Evolutionary conservation across 2,113 vertebrate species (phyloP), one percentile per base, ranked within the genome.

Genomic region (Vireo altiloquus): DNA sequence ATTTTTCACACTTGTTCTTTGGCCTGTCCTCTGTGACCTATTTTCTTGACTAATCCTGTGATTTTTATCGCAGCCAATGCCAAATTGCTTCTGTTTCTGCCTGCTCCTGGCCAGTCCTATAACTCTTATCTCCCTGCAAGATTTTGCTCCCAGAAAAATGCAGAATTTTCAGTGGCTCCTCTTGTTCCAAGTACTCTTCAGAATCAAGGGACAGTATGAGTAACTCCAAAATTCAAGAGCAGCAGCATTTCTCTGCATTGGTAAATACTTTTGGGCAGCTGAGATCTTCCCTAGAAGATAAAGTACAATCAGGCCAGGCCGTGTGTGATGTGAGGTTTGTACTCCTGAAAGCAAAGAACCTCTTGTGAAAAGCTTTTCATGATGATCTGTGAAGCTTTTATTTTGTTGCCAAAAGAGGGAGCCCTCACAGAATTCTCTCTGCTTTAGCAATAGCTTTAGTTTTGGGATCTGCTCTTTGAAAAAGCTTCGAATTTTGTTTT

Each of bases 341-440:
- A 7, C 22, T 54, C 54, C 52, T 53, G 72, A 49, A 53, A 95
- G 64, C 39, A 37, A 89, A 63, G 46, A 56, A 33, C 47, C 30
- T 18, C 60, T 49, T 37, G 23, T 72, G 89, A 66, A 22, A 71
- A 95, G 49, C 60, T 71, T 88, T 50, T 35, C 2, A 1, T 9
- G 78, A 40, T 15, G 40, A 49, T 87, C 50, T 49, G 39, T 6
- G 35, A 91, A 88, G 83, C 20, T 75, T 96, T 88, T 91, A 21
- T 81, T 61, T 64, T 85, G 49, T 77, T 86, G 87, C 94, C 96
- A 96, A 97, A 87, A 97, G 95, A 96, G 89, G 94, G 96, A 96
- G 89, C 94, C 53, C 83, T 97, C 94, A 93, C 94, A 94, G 89
- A 97, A 81, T 95, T 91, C 74, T 95, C 39, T 65, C 56, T 82